A percentile compares a stretch with the other conserved stretches of the same genome.
These are phyloP conservation scores for Scaptomyza cyrtandrae DNA, from an alignment of 2,888 invertebrate genomes.

Conservation along the genomic window DNA sequence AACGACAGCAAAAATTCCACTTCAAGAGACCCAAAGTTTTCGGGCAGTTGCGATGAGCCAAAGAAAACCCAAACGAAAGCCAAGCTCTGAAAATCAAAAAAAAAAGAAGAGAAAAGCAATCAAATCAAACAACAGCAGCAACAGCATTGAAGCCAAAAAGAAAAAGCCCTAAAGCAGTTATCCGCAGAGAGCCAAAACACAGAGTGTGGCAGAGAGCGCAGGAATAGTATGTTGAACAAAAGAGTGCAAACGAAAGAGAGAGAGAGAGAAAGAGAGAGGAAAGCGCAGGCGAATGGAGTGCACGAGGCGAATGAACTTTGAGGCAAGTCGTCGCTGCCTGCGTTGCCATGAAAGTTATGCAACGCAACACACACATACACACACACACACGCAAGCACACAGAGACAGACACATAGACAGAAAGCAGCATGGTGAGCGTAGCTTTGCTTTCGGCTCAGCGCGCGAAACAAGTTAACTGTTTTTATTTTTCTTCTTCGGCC, in stretches of 20 bases:
- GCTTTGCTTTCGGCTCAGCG: constrained; percentile 64
- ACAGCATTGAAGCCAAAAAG: constrained; percentile 32
- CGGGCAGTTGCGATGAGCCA: constrained; percentile 21
- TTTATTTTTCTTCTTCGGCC: constrained; percentile 42
- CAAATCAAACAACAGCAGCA: constrained; percentile 26
- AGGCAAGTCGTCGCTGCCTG: constrained; percentile 64
- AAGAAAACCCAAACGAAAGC: constrained; percentile 65
- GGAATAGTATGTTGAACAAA: constrained; percentile 26
- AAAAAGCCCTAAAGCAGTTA: constrained; percentile 48
- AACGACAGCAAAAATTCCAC: constrained; percentile 58
- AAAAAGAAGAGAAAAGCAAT: constrained; percentile 62
- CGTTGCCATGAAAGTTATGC: constrained; percentile 82
- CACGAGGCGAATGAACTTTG: constrained; percentile 84
- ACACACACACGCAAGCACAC: constrained; percentile 33
- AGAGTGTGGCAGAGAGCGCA: constrained; percentile 26
- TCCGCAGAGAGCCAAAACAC: constrained; percentile 51
- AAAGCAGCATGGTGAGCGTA: constrained; percentile 58
- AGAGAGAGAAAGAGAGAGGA: constrained; percentile 19
- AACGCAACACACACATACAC: constrained; percentile 70
- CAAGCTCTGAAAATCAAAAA: constrained; percentile 55
- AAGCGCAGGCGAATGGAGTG: constrained; percentile 77
- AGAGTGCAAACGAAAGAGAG: constrained; percentile 15
- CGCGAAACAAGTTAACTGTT: constrained; percentile 77
- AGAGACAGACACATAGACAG: constrained; percentile 33
- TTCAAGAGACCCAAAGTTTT: constrained; percentile 56